Conservation (phyloP, 2,113 vertebrate species). For the Varanus komodoensis region DNA sequence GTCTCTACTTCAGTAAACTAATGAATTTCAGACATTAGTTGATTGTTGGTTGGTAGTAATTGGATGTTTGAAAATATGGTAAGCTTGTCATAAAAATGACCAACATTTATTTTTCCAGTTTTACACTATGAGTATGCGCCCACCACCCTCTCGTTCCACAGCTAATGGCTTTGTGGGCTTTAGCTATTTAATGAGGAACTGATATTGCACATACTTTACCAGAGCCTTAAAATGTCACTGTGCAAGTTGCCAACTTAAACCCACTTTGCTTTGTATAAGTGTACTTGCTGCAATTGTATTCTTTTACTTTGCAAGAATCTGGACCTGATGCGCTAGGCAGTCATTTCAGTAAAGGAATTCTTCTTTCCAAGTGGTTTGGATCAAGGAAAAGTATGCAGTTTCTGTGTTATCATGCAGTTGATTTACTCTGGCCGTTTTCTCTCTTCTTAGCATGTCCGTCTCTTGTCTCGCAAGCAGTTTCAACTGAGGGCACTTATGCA, state of each 20-base stretch:
- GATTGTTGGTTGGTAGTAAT: background rate
- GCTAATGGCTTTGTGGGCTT: background rate
- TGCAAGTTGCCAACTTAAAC: background rate
- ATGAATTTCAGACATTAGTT: background rate
- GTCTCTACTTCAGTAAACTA: background rate
- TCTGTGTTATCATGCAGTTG: background rate
- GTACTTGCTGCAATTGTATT: background rate
- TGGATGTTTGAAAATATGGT: background rate
- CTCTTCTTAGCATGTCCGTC: constrained; percentile 90
- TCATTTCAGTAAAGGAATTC: background rate
- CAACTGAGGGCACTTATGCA: constrained; percentile 99
- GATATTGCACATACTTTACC: background rate
- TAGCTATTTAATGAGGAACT: background rate
- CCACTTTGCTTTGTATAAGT: background rate
- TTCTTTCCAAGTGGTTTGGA: background rate
- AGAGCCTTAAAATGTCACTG: background rate
- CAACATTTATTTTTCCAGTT: background rate
- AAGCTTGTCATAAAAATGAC: background rate
- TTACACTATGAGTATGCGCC: background rate
- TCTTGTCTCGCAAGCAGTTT: constrained; percentile 98
- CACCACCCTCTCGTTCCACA: too few species aligned
- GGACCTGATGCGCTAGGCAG: background rate
- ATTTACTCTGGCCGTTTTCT: constrained; percentile 17
- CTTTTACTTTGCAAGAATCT: background rate
- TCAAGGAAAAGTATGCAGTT: background rate